Conservation (phyloP, 2,113 vertebrate genomes). For the Gnathonemus echidnorhynchus region DNA sequence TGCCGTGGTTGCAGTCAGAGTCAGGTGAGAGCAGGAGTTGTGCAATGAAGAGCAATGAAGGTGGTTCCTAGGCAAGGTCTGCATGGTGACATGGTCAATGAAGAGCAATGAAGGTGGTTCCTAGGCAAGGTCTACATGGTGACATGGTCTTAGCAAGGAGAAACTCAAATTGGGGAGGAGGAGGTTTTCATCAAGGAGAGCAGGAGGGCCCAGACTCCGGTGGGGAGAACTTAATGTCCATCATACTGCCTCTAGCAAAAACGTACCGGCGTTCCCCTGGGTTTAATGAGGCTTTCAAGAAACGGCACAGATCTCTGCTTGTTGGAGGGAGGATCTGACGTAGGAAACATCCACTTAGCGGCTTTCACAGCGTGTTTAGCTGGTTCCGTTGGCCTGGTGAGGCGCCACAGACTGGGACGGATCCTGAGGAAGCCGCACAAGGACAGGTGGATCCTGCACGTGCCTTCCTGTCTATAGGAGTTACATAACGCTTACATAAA, state of each 20-base stretch:
- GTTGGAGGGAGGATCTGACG: too few species aligned
- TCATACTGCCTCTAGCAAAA: neutral
- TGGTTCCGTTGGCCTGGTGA: neutral
- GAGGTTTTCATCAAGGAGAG: neutral
- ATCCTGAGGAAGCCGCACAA: neutral
- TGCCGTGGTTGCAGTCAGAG: neutral
- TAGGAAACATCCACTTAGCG: neutral
- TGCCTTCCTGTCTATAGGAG: conserved; percentile 11
- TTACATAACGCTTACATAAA: conserved; percentile 42
- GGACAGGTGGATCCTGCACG: conserved; percentile 14
- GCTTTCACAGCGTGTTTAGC: neutral
- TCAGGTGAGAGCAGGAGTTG: neutral
- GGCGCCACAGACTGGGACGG: neutral
- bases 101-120: neutral
- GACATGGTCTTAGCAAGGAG: neutral
- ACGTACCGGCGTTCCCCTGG: neutral
- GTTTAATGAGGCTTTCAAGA: neutral
- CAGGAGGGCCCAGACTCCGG: neutral
- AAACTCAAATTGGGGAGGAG: neutral
- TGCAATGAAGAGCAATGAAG: neutral
- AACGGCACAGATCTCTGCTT: neutral
- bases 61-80: neutral
- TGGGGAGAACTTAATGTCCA: neutral
- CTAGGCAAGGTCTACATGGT: neutral
- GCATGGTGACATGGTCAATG: neutral